A percentile compares a stretch with the other conserved stretches of the same genome.
These are phyloP conservation scores for Scartelaos histophorus DNA, from an alignment of 2,113 vertebrate species.

Conservation along the genomic window DNA sequence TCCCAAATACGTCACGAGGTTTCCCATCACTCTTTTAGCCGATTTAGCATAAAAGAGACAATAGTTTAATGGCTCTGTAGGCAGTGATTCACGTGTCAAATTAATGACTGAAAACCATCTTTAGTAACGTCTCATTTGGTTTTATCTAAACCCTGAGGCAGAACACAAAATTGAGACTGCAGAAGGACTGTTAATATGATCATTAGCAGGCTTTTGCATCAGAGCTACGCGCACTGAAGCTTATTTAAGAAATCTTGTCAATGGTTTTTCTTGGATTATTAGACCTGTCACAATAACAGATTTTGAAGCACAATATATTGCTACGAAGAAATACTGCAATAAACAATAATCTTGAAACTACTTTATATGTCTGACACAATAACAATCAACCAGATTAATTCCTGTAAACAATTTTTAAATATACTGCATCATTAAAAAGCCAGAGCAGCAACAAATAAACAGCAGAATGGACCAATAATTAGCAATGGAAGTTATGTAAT, in stretches of 20 bases:
- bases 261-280: constrained; percentile 23
- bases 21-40: constrained; percentile 39
- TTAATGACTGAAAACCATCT: constrained; percentile 65
- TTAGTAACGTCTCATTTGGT: constrained; percentile 55
- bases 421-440: too few species aligned
- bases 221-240: constrained; percentile 38
- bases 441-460: too few species aligned
- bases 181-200: constrained; percentile 53
- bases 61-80: constrained; percentile 75
- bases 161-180: constrained; percentile 49
- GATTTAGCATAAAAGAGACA: constrained; percentile 61
- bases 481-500: too few species aligned
- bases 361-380: too few species aligned
- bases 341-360: too few species aligned
- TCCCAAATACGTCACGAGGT: constrained; percentile 24
- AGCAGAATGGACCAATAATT: too few species aligned
- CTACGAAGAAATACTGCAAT: too few species aligned
- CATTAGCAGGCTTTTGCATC: constrained; percentile 57
- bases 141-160: constrained; percentile 45
- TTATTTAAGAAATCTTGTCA: constrained; percentile 26
- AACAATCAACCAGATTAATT: too few species aligned
- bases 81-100: constrained; percentile 68
- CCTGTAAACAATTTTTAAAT: too few species aligned
- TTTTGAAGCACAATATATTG: too few species aligned
- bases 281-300: too few species aligned